A percentile compares a stretch with the other conserved stretches of the same genome.
Conservation (phyloP, 2,113 vertebrate species). For the Ovibos moschatus region DNA sequence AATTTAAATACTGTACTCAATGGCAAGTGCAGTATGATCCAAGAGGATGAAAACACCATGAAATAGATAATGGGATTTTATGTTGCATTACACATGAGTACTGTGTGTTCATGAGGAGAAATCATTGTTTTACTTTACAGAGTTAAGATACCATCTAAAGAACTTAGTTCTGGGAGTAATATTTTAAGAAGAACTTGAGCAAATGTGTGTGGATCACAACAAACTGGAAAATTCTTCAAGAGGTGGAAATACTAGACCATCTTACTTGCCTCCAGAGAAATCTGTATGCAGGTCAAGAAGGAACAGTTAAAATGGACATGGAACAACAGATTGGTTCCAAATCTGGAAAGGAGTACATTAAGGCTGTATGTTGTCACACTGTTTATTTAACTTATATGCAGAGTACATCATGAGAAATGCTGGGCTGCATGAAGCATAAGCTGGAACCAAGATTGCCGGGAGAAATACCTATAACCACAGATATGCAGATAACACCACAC, state of each 20-base stretch:
- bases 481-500: not conserved
- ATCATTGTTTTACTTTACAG: not conserved
- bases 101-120: not conserved
- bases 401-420: not conserved
- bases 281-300: not conserved
- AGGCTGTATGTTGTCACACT: not conserved
- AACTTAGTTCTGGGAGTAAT: not conserved
- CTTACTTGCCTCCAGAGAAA: not conserved
- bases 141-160: not conserved
- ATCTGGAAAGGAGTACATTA: not conserved
- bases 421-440: not conserved
- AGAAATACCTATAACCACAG: not conserved
- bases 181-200: not conserved
- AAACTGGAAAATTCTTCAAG: not conserved
- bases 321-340: not conserved
- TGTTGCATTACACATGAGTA: not conserved
- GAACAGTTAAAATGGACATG: not conserved
- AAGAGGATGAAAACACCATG: not conserved
- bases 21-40: not conserved
- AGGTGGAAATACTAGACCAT: not conserved
- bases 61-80: not conserved
- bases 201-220: not conserved
- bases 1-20: not conserved
- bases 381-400: not conserved
- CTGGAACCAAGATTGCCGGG: fast-evolving